Evolutionary conservation across 2,888 invertebrate species (phyloP).

Genomic region (Ochropacha duplaris): DNA sequence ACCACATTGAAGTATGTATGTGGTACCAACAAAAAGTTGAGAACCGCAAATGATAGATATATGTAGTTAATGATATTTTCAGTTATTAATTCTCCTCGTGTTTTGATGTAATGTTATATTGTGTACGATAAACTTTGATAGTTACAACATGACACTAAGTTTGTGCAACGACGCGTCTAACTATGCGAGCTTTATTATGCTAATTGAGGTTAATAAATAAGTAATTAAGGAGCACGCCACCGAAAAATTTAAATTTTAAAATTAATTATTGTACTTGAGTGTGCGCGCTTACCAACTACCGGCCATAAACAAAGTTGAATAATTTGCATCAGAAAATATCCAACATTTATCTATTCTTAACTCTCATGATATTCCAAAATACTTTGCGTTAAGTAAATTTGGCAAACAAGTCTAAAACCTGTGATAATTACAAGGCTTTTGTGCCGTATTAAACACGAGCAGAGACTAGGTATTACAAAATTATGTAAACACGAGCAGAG

Average conservation of each 20-base stretch:
- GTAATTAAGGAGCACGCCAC: conserved; percentile 39
- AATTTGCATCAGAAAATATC: background rate
- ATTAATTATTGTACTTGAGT: conserved; percentile 7
- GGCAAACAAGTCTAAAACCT: too few relatives aligned
- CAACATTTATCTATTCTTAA: too few relatives aligned
- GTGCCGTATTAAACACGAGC: too few relatives aligned
- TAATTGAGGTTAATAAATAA: conserved; percentile 39
- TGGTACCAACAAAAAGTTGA: background rate
- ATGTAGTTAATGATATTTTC: background rate
- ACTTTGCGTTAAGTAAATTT: too few relatives aligned
- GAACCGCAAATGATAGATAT: background rate
- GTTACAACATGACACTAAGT: background rate
- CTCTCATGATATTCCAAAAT: too few relatives aligned
- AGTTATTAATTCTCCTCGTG: background rate
- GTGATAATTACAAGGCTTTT: too few relatives aligned
- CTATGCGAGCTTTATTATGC: conserved; percentile 29
- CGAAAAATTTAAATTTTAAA: background rate
- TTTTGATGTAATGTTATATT: background rate
- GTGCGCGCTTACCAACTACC: conserved; percentile 11
- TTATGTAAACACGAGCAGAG: too few relatives aligned
- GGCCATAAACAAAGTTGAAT: background rate
- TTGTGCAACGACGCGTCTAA: conserved; percentile 20
- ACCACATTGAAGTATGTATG: background rate
- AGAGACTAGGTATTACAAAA: too few relatives aligned
- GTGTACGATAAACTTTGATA: background rate